phyloP scores from a whole-genome alignment of 2,888 invertebrate species.

The Ormyrus pomaceus region DNA sequence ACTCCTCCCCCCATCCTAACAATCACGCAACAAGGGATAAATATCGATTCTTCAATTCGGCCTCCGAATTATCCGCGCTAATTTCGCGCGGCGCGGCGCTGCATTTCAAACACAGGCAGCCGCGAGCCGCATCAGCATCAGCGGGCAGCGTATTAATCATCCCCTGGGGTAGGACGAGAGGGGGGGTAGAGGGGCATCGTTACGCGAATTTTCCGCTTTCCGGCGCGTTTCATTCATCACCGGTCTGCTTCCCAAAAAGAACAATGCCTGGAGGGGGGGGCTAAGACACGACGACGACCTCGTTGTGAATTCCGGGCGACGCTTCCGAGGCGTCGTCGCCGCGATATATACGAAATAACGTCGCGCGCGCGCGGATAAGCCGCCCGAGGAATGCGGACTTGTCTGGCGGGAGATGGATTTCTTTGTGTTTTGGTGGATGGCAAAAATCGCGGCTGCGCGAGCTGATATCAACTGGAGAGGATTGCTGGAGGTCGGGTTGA shows the following conservation, averaged over 20 bases:
- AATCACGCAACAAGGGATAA: no score
- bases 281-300: background rate
- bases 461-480: no score
- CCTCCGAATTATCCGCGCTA: no score
- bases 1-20: no score
- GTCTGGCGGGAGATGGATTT: background rate
- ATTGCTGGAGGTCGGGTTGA: no score
- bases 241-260: background rate
- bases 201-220: constrained; percentile 35
- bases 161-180: background rate
- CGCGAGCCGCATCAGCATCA: no score
- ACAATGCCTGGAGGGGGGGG: background rate
- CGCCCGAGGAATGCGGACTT: constrained; percentile 19
- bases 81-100: no score
- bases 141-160: constrained; percentile 43
- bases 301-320: constrained; percentile 40
- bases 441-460: no score
- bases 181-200: background rate
- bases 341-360: constrained; percentile 9
- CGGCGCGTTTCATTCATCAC: constrained; percentile 45
- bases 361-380: constrained; percentile 4
- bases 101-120: no score
- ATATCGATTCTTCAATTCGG: no score
- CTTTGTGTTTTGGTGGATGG: no score
- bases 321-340: background rate